phyloP scores from a whole-genome alignment of 1,140 invertebrate genomes.

The Papilio aristodemus region DNA sequence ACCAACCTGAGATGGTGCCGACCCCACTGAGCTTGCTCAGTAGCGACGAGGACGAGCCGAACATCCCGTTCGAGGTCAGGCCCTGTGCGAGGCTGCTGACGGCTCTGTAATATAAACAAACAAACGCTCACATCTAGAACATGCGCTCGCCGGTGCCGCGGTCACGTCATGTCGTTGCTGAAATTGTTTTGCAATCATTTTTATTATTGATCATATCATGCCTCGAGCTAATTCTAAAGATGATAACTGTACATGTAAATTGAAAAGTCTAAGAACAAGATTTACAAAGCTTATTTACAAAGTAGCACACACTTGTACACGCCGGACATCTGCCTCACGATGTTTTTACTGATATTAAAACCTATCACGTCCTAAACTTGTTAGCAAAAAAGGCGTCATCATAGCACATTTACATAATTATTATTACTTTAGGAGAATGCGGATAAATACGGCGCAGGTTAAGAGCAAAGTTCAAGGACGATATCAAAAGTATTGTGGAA shows the following conservation, averaged over 20 bases:
- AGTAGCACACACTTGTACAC: slow-evolving; percentile 4
- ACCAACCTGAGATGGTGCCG: slow-evolving; percentile 76
- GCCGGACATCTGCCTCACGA: not conserved
- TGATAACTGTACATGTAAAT: slow-evolving; percentile 9
- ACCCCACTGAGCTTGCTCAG: slow-evolving; percentile 86
- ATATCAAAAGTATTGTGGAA: not conserved
- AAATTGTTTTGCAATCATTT: slow-evolving; percentile 2
- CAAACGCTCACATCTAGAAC: slow-evolving; percentile 45
- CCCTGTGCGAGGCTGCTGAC: slow-evolving; percentile 84
- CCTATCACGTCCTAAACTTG: not conserved
- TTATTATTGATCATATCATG: slow-evolving; percentile 20
- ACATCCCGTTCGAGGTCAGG: slow-evolving; percentile 88
- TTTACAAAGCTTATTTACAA: slow-evolving; percentile 24
- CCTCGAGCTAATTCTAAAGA: slow-evolving; percentile 5
- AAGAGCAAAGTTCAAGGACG: not conserved
- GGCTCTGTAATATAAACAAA: slow-evolving; percentile 72
- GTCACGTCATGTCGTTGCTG: slow-evolving; percentile 25
- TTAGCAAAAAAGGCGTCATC: not conserved
- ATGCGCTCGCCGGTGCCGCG: slow-evolving; percentile 37
- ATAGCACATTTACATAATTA: not conserved
- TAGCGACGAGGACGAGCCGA: slow-evolving; percentile 89
- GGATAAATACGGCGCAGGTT: slow-evolving; percentile 1
- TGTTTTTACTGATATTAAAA: not conserved
- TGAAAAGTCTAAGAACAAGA: slow-evolving; percentile 5
- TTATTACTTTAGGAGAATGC: not conserved